phyloP scores from a whole-genome alignment of 1,140 invertebrate species.

The Saccostrea echinata region DNA sequence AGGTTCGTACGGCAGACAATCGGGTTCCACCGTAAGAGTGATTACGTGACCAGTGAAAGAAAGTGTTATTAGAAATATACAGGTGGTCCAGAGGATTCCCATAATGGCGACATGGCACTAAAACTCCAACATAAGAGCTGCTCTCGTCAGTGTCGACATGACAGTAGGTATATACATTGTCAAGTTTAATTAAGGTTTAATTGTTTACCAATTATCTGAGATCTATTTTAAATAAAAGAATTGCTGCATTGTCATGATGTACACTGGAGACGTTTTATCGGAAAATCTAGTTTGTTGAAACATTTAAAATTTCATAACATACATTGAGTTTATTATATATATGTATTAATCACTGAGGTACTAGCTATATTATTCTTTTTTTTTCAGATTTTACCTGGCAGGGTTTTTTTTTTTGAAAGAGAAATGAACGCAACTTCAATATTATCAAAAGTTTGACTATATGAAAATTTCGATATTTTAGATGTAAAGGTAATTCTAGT shows the following conservation, averaged over 20 bases:
- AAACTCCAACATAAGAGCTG: not conserved
- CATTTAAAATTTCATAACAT: not conserved
- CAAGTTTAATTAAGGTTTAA: slow-evolving; percentile 4
- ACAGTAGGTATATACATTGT: not conserved
- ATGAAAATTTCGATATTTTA: too few relatives aligned
- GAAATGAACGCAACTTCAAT: too few relatives aligned
- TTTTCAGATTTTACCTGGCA: too few relatives aligned
- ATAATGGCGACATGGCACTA: slow-evolving; percentile 22
- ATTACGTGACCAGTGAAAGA: not conserved
- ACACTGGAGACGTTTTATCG: not conserved
- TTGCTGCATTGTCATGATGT: not conserved
- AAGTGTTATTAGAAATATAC: not conserved
- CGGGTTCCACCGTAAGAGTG: not conserved
- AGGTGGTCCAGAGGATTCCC: not conserved
- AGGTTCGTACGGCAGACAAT: not conserved
- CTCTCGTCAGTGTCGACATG: not conserved
- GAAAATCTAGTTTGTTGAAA: slow-evolving; percentile 1
- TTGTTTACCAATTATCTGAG: not conserved
- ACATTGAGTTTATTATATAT: not conserved
- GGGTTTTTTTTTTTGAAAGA: too few relatives aligned
- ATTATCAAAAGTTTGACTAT: too few relatives aligned
- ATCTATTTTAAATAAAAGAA: slow-evolving; percentile 17
- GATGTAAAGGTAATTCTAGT: too few relatives aligned
- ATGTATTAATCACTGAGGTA: too few relatives aligned
- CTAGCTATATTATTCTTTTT: too few relatives aligned